Evolutionary conservation across 2,888 invertebrate species (phyloP), one percentile per base, ranked within the genome.

Genomic region (Pemphredon lugubris): DNA sequence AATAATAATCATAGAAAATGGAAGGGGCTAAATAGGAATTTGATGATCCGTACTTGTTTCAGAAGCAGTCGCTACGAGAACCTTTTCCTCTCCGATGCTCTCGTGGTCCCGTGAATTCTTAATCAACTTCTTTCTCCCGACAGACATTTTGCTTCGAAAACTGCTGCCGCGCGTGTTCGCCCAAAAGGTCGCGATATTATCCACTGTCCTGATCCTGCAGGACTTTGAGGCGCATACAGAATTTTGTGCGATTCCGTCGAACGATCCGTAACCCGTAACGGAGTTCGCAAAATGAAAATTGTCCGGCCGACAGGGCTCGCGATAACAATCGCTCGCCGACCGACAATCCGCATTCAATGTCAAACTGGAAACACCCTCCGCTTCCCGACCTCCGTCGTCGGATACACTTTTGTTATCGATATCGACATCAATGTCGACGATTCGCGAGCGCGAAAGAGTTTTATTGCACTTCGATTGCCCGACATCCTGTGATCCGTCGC

Each of bases 181-280:
- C 86, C 81, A 84, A 42, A 86, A 84, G 18, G 71, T 84, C 14
- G 84, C 63, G 9, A 84, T 73, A 61, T 86, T 86, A 18, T 87
- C 86, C 32, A 83, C 83, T 0, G 83, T 80, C 42, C 75, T 81
- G 42, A 66, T 61, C 59, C 65, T 70, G 54, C 71, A 72, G 32
- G 79, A 75, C 64, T 72, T 82, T 0, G 77, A 69, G 14, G 75
- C 55, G 47, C 65, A 78, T 1, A 65, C 51, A 2, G 71, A 59
- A 2, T 42, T 30, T 7, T 72, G 78, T 11, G 47, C 23, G 23
- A 51, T 16, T 2, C 40, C 20, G 6, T 77, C 76, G 9, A 55
- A 16, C 5, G 51, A 34, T 30, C 55, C 60, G 2, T 26, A 32
- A 2, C 20, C 58, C 23, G 55, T 65, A 14, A 16, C 11, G 7